A percentile compares a stretch with the other conserved stretches of the same genome.
These are phyloP conservation scores for Tachystola acroxantha DNA, from an alignment of 2,888 invertebrate genomes.

Conservation along the genomic window DNA sequence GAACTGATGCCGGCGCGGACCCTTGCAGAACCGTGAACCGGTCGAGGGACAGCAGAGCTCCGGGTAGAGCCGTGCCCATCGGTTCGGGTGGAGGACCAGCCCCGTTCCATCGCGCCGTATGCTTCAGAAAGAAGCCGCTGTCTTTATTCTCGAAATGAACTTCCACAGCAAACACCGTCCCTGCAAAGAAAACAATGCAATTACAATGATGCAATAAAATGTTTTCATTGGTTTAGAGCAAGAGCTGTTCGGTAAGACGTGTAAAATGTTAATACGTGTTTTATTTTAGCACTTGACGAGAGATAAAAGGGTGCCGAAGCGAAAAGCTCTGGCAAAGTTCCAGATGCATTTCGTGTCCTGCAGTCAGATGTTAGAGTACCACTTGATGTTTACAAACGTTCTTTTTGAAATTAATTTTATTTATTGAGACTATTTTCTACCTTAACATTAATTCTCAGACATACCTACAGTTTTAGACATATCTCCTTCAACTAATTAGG, in stretches of 20 bases:
- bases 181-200: constrained; percentile 72
- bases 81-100: constrained; percentile 67
- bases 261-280: constrained; percentile 54
- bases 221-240: constrained; percentile 26
- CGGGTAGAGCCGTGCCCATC: constrained; percentile 72
- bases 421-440: no score
- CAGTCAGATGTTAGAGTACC: constrained; percentile 37
- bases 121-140: constrained; percentile 93
- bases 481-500: not conserved
- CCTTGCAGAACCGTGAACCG: constrained; percentile 95
- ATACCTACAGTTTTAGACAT: not conserved
- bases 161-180: constrained; percentile 85
- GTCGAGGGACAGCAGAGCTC: constrained; percentile 88
- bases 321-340: constrained; percentile 50
- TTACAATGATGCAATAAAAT: constrained; percentile 32
- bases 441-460: no score
- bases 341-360: constrained; percentile 50
- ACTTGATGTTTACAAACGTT: constrained; percentile 55
- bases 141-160: constrained; percentile 95
- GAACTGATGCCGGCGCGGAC: constrained; percentile 92
- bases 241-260: constrained; percentile 35
- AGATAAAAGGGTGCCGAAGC: constrained; percentile 57
- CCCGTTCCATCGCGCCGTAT: constrained; percentile 85
- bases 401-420: constrained; percentile 24
- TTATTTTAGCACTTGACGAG: constrained; percentile 48